Conservation (phyloP, 1,140 invertebrate genomes). For the Microplitis mediator region DNA sequence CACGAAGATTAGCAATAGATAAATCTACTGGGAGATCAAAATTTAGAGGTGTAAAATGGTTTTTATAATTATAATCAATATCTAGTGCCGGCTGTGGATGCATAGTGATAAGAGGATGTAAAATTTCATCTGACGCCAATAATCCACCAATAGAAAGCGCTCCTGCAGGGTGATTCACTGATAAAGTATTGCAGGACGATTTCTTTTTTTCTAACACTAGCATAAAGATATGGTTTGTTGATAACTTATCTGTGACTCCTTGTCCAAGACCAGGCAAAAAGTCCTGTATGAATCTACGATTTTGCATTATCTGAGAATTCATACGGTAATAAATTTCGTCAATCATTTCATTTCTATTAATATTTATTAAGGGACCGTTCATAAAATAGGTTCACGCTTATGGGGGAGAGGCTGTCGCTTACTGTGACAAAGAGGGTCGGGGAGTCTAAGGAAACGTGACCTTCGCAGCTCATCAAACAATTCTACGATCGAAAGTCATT, state of each 20-base stretch:
- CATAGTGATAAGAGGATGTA: conserved; percentile 71
- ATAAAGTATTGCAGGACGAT: conserved; percentile 50
- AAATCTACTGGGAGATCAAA: conserved; percentile 58
- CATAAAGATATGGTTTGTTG: conserved; percentile 80
- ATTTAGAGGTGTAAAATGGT: conserved; percentile 61
- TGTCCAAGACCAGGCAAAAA: conserved; percentile 93
- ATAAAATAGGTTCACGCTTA: too few species aligned
- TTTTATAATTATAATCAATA: conserved; percentile 53
- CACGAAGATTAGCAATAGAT: conserved; percentile 47
- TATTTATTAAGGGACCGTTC: too few species aligned
- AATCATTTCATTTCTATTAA: too few species aligned
- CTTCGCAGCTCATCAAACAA: too few species aligned
- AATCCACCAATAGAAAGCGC: conserved; percentile 70
- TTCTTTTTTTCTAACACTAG: conserved; percentile 72
- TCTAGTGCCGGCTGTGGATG: conserved; percentile 56
- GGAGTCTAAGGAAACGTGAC: too few species aligned
- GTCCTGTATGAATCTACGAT: conserved; percentile 90
- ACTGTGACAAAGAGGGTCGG: too few species aligned
- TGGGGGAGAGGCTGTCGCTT: too few species aligned
- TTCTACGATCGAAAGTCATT: too few species aligned
- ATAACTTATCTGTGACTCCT: conserved; percentile 87
- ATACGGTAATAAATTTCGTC: too few species aligned
- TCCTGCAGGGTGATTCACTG: conserved; percentile 64
- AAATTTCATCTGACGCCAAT: conserved; percentile 68
- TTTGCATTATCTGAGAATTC: conserved; percentile 79